Conservation (phyloP, 2,113 vertebrate genomes). For the Collichthys lucidus region DNA sequence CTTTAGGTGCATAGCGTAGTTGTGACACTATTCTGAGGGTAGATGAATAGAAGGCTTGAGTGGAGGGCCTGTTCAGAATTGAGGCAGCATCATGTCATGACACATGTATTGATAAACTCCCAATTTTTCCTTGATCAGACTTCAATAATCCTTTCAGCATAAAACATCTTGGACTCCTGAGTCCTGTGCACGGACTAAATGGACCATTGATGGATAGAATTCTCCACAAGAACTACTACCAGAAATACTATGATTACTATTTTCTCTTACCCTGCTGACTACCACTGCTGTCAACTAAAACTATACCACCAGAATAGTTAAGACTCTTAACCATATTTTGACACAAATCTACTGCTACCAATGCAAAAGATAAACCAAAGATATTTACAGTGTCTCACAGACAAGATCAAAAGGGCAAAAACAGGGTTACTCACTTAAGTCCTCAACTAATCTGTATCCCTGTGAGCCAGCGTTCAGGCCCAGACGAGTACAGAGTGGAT, state of each 20-base stretch:
- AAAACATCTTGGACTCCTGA: too few species aligned
- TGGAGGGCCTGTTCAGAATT: too few species aligned
- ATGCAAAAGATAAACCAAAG: neutral
- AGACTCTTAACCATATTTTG: neutral
- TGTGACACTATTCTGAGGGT: too few species aligned
- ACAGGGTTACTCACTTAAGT: neutral
- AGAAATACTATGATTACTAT: neutral
- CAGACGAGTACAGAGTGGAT: conserved; percentile 34
- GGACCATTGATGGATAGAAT: too few species aligned
- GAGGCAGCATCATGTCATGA: too few species aligned
- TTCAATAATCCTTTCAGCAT: too few species aligned
- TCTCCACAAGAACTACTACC: neutral
- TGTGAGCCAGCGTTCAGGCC: conserved; percentile 21
- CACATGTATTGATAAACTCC: too few species aligned
- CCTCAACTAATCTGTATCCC: conserved; percentile 22
- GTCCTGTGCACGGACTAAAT: too few species aligned
- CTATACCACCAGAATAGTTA: neutral
- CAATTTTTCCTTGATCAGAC: too few species aligned
- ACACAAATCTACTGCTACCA: neutral
- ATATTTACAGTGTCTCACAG: neutral
- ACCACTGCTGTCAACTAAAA: neutral
- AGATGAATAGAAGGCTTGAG: too few species aligned
- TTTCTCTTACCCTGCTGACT: neutral
- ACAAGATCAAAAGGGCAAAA: conserved; percentile 10
- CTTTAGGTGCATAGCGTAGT: too few species aligned